Percentiles rank a stretch among this genome's conserved stretches.
phyloP scores from a whole-genome alignment of 2,113 vertebrate species.

The Chrysochloris asiatica region DNA sequence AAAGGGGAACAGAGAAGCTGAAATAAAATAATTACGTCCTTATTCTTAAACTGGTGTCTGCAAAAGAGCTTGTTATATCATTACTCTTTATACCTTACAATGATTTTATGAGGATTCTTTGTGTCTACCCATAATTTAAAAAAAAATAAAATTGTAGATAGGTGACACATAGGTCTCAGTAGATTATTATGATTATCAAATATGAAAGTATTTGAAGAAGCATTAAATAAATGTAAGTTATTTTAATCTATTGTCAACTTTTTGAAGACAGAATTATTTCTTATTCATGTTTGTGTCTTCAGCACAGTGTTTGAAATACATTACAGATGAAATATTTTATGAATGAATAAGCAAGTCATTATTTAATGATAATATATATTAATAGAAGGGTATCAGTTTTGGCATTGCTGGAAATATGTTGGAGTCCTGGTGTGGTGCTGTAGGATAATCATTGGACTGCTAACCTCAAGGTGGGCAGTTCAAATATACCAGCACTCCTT shows the following conservation, averaged over 20 bases:
- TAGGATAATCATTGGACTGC: too few species aligned
- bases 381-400: background rate
- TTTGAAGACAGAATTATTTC: conserved; percentile 30
- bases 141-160: background rate
- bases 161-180: background rate
- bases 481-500: too few species aligned
- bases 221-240: conserved; percentile 23
- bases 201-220: conserved; percentile 11
- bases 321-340: conserved; percentile 7
- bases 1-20: background rate
- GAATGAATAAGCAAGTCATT: conserved; percentile 40
- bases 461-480: too few species aligned
- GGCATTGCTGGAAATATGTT: background rate
- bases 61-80: background rate
- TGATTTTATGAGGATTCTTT: conserved; percentile 39
- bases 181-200: conserved; percentile 19
- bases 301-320: conserved; percentile 10
- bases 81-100: background rate
- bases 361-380: conserved; percentile 19
- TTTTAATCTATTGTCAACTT: conserved; percentile 17
- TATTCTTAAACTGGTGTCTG: background rate
- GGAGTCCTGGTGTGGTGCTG: too few species aligned
- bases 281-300: background rate
- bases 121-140: background rate
- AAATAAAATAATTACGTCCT: background rate